Evolutionary conservation across 2,888 invertebrate species (phyloP).

Genomic region (Tiliacea aurago): DNA sequence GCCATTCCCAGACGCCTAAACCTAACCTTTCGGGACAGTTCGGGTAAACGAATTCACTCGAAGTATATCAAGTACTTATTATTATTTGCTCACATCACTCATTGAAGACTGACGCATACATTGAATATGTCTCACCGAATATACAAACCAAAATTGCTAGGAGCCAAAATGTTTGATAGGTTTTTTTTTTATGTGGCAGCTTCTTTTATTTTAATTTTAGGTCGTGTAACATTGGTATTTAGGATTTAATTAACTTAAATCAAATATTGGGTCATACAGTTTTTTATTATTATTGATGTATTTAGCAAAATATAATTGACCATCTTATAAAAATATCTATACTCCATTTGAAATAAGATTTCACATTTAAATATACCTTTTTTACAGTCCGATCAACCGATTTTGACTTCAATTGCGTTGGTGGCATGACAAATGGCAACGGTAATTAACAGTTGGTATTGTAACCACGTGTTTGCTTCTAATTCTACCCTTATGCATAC

Average conservation of each 20-base stretch:
- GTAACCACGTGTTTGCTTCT: no score
- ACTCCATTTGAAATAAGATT: no score
- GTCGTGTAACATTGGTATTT: slow-evolving; percentile 42
- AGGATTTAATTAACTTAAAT: slow-evolving; percentile 24
- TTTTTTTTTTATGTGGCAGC: slow-evolving; percentile 61
- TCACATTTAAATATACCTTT: no score
- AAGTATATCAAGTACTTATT: slow-evolving; percentile 37
- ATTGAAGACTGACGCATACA: slow-evolving; percentile 64
- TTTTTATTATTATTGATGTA: neutral
- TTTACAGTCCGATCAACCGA: no score
- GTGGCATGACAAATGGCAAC: no score
- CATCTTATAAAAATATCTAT: neutral
- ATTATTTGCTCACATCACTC: slow-evolving; percentile 64
- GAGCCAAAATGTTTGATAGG: slow-evolving; percentile 74
- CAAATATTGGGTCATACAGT: neutral
- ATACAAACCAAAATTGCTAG: slow-evolving; percentile 76
- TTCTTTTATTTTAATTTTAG: slow-evolving; percentile 45
- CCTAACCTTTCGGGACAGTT: slow-evolving; percentile 15
- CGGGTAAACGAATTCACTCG: slow-evolving; percentile 11
- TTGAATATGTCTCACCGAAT: slow-evolving; percentile 70
- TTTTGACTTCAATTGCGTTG: no score
- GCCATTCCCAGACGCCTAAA: neutral
- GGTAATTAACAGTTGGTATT: no score
- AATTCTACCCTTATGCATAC: no score
- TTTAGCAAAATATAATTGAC: neutral